A percentile compares a stretch with the other conserved stretches of the same genome.
phyloP scores from a whole-genome alignment of 2,797 vertebrate genomes.

The Sebastes itinus region DNA sequence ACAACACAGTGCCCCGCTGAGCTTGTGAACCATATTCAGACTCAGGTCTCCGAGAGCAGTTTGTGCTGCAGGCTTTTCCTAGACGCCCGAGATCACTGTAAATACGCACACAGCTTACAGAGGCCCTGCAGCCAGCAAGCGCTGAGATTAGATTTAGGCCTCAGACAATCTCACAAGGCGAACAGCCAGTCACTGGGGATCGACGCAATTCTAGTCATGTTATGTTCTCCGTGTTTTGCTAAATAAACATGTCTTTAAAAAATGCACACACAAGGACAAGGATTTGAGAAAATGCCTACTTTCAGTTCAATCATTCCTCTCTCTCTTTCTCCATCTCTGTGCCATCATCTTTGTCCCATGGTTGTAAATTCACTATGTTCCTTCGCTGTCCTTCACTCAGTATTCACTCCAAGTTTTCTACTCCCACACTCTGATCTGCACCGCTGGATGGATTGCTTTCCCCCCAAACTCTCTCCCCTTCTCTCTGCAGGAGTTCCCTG shows the following conservation, averaged over 20 bases:
- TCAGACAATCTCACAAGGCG: conserved; percentile 32
- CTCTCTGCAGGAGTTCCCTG: conserved; percentile 72
- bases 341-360: conserved; percentile 8
- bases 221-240: neutral
- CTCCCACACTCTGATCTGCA: conserved; percentile 64
- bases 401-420: conserved; percentile 60
- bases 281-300: conserved; percentile 7
- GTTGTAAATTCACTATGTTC: conserved; percentile 25
- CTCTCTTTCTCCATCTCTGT: neutral
- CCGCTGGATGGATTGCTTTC: conserved; percentile 63
- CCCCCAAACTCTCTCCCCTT: conserved; percentile 42
- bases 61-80: conserved; percentile 5
- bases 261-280: neutral
- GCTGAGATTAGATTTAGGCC: conserved; percentile 39
- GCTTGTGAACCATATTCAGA: conserved; percentile 3
- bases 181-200: conserved; percentile 6
- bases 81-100: conserved; percentile 30
- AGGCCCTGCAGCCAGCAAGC: conserved; percentile 35
- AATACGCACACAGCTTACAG: conserved; percentile 52
- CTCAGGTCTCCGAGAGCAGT: neutral
- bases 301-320: neutral
- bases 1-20: neutral
- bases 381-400: conserved; percentile 51
- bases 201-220: neutral
- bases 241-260: conserved; percentile 24